These are phyloP conservation scores for Rallus crepitans DNA, from an alignment of 2,797 vertebrate genomes.

Conservation along the genomic window DNA sequence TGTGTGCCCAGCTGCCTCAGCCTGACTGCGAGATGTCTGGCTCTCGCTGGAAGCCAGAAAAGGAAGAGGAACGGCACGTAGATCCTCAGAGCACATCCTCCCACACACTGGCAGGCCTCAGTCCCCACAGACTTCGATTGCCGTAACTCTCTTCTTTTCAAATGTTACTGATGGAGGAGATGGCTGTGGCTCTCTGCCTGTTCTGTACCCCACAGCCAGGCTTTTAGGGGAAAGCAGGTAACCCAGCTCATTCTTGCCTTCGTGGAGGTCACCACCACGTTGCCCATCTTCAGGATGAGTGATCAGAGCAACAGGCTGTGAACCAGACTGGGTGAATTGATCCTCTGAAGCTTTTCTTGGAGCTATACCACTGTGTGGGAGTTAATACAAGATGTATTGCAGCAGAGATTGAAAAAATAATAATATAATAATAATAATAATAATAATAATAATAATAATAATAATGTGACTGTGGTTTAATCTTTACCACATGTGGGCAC, in stretches of 20 bases:
- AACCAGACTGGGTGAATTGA: rapidly evolving
- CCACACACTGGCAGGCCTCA: neutral
- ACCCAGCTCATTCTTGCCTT: neutral
- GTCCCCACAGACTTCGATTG: neutral
- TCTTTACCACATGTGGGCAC: neutral
- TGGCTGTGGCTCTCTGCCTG: neutral
- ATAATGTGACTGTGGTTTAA: neutral
- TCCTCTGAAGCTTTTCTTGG: neutral
- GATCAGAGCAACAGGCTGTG: neutral
- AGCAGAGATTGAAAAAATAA: neutral
- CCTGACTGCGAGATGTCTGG: conserved; percentile 34
- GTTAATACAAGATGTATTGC: neutral
- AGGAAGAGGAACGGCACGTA: neutral
- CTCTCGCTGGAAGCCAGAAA: conserved; percentile 39
- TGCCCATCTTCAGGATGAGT: neutral
- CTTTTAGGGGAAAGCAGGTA: neutral
- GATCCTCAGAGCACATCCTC: conserved; percentile 30
- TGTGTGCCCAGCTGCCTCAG: conserved; percentile 65
- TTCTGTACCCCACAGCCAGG: rapidly evolving
- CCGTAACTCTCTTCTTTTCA: neutral
- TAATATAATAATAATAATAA: too few species aligned
- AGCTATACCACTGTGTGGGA: neutral
- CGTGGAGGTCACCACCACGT: rapidly evolving
- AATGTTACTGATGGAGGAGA: neutral
- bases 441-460: too few species aligned